A percentile compares a stretch with the other conserved stretches of the same genome.
phyloP scores from a whole-genome alignment of 2,888 invertebrate genomes.

The Rhingia campestris region DNA sequence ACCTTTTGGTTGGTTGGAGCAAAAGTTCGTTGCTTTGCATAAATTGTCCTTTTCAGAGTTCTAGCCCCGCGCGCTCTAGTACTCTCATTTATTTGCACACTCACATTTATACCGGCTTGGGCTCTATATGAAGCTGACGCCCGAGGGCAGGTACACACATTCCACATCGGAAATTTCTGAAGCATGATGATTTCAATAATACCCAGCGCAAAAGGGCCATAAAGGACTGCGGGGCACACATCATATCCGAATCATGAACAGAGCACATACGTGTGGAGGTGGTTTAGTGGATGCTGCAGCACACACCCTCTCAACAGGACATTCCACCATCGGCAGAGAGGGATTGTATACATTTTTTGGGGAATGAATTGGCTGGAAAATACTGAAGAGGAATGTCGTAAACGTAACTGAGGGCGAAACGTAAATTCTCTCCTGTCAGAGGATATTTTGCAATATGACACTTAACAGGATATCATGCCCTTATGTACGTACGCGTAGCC shows the following conservation, averaged over 20 bases:
- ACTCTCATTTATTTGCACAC: slow-evolving; percentile 39
- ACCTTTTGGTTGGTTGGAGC: slow-evolving; percentile 40
- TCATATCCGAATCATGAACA: slow-evolving; percentile 50
- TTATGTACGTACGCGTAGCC: slow-evolving; percentile 53
- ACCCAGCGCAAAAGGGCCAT: slow-evolving; percentile 58
- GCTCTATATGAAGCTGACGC: slow-evolving; percentile 42
- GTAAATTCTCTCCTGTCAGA: slow-evolving; percentile 66
- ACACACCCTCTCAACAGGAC: slow-evolving; percentile 49
- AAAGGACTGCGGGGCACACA: slow-evolving; percentile 56
- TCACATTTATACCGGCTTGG: slow-evolving; percentile 41
- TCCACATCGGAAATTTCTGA: slow-evolving; percentile 63
- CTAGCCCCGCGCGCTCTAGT: slow-evolving; percentile 4
- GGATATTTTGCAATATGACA: slow-evolving; percentile 68
- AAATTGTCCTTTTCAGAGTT: slow-evolving; percentile 71
- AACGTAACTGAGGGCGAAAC: slow-evolving; percentile 18
- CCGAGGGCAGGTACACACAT: slow-evolving; percentile 54
- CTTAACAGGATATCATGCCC: slow-evolving; percentile 61
- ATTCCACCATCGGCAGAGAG: slow-evolving; percentile 51
- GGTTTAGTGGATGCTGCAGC: slow-evolving; percentile 8
- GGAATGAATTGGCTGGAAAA: slow-evolving; percentile 70
- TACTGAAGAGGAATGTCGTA: slow-evolving; percentile 55
- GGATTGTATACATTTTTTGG: slow-evolving; percentile 41
- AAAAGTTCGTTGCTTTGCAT: slow-evolving; percentile 72
- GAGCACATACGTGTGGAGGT: slow-evolving; percentile 3
- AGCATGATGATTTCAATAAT: slow-evolving; percentile 73